Conservation (phyloP, 2,888 invertebrate species). For the Macaria liturata region DNA sequence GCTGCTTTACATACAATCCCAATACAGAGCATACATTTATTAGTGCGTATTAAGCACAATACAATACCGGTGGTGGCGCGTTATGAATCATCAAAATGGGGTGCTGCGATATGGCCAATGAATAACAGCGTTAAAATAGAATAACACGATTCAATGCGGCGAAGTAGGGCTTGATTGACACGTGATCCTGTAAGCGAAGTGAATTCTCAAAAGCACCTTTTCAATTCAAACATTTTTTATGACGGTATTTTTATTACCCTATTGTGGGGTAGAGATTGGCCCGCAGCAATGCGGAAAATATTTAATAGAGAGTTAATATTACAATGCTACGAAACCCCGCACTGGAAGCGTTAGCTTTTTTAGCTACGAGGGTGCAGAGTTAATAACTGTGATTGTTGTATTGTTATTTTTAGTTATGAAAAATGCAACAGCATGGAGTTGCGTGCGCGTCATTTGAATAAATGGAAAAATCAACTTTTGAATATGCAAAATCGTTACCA, state of each 20-base stretch:
- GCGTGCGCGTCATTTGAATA: constrained; percentile 5
- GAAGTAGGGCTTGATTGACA: constrained; percentile 75
- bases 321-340: constrained; percentile 51
- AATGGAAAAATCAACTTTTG: constrained; percentile 11
- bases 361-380: constrained; percentile 39
- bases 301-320: constrained; percentile 70
- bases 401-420: constrained; percentile 36
- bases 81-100: constrained; percentile 60
- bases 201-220: constrained; percentile 61
- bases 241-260: constrained; percentile 66
- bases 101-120: constrained; percentile 72
- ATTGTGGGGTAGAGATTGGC: constrained; percentile 67
- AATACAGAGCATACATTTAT: constrained; percentile 47
- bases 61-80: constrained; percentile 45
- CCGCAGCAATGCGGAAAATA: constrained; percentile 70
- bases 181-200: constrained; percentile 66
- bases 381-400: constrained; percentile 42
- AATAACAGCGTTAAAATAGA: constrained; percentile 75
- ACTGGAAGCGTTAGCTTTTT: constrained; percentile 49
- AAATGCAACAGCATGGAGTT: neutral
- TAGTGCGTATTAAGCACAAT: constrained; percentile 56
- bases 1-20: constrained; percentile 30
- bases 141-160: constrained; percentile 72
- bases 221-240: constrained; percentile 60
- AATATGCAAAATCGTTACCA: constrained; percentile 21